Base-by-base conservation (phyloP, 1,140 invertebrate genomes). In the Brachionus calyciflorus region DNA sequence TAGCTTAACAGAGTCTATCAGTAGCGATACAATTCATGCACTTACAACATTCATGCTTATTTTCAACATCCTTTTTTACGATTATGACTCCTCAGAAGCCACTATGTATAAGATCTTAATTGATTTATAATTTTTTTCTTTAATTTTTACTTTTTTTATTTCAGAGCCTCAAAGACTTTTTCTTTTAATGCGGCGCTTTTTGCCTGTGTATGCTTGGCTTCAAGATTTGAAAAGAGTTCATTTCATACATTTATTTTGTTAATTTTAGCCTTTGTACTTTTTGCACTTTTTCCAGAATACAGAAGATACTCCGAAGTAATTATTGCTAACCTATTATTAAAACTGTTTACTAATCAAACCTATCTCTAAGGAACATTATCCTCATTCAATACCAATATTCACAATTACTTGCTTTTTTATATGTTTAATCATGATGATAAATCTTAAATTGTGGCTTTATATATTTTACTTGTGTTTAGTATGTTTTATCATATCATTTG, bases 21-120 rank as follows among this genome's bases (percentile, higher is more conserved):
- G 93, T 81, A 97, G 94, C 0, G 94, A 98, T 83, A 96, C 94
- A 1, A 96, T 98, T 81, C 96, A 96, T 81, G 91, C 92, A 1
- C 37, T 60, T 93, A 91, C 87, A 90, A 93, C 21, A 89, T 87
- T 93, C 41, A 93, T 95, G 89, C 89, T 97, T 83, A 79, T 93
- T 0, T 5, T 93, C 21, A 84, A 98, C 86, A 86, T 98, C 40
- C 87, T 93, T 76, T 95, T 95, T 81, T 92, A 91, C 81, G 92
- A 98, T 83, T 98, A 97, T 83, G 91, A 92, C 14, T 88, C 92
- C 1, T 73, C 80, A 14, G 88, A 90, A 44, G 91, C 90, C 41
- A 90, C 92, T 17, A 82, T 87, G 87, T 87, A 82, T n/a, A n/a
- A n/a, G n/a, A n/a, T n/a, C n/a, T n/a, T n/a, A n/a, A n/a, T n/a